Conservation (phyloP, 2,888 invertebrate genomes). For the Xestia ashworthii region DNA sequence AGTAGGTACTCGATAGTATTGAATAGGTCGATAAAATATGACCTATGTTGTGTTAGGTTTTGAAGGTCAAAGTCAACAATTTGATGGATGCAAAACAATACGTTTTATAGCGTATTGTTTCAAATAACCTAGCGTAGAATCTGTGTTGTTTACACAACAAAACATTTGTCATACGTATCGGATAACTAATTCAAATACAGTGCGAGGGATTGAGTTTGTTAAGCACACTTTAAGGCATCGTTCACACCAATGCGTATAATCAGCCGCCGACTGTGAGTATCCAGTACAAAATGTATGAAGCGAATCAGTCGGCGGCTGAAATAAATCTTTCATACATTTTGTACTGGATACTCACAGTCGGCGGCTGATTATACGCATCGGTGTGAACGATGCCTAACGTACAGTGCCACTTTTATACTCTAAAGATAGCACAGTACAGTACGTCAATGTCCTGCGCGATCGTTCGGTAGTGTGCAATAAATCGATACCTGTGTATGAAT, state of each 20-base stretch:
- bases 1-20: not conserved
- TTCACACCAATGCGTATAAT: too few species aligned
- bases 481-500: conserved; percentile 57
- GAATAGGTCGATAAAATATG: not conserved
- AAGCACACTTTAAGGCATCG: conserved; percentile 29
- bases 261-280: too few species aligned
- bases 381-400: too few species aligned
- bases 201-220: conserved; percentile 3
- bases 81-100: not conserved
- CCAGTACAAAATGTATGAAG: too few species aligned
- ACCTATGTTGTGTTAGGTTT: conserved; percentile 1
- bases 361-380: too few species aligned
- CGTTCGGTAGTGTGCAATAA: conserved; percentile 44
- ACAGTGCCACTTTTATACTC: conserved; percentile 17
- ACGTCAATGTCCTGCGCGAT: conserved; percentile 47
- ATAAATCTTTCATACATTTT: too few species aligned
- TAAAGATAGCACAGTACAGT: conserved; percentile 26
- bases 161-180: conserved; percentile 14
- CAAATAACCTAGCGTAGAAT: conserved; percentile 9
- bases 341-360: too few species aligned
- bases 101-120: not conserved
- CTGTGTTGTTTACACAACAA: conserved; percentile 31
- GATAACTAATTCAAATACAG: conserved; percentile 15
- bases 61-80: conserved; percentile 7
- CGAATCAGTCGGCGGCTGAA: too few species aligned